Base-by-base conservation (phyloP, 2,888 invertebrate genomes). In the Agrochola lychnidis region DNA sequence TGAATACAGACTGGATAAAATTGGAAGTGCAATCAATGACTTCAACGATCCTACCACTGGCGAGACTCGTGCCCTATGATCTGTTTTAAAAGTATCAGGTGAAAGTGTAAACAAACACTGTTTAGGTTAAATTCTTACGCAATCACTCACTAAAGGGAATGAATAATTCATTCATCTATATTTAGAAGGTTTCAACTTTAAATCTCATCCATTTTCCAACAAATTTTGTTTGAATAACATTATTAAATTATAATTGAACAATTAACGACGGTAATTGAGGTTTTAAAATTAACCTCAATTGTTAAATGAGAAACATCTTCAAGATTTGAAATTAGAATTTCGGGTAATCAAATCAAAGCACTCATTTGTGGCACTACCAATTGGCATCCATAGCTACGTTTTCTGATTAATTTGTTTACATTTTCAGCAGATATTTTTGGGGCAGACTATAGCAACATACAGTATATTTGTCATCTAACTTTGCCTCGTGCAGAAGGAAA, bases 1-100 rank as follows among this genome's bases (percentile, higher is more conserved):
- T 51, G 59, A 70, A 63, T 76, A 79, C 76, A 76, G 53, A 76
- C 61, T 82, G 67, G 42, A 59, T 62, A 57, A 62, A 64, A 70
- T 30, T 75, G 71, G 71, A 62, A 76, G 72, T 72, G 80, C 80
- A 70, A 45, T 78, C 64, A 45, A 59, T 72, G 19, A 53, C 25
- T 70, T 67, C 53, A 22, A 66, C 62, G 57, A 12, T 53, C 67
- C 36, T 56, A 45, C 2, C 9, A 64, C 48, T 64, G 63, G 45
- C 51, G 25, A 36, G 12, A 22, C n/a, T 19, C 56, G 2, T n/a
- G 25, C 19, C 9, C 22, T 57, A 40, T 19, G n/a, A 10, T n/a
- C 36, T 40, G 59, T 59, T 40, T 40, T 6, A 40, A 59, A 40
- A 68, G 16, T 68, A 40, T 12, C n/a, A 40, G 0, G 9, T 10